phyloP scores from a whole-genome alignment of 2,888 invertebrate genomes.

The Agrochola lychnidis region DNA sequence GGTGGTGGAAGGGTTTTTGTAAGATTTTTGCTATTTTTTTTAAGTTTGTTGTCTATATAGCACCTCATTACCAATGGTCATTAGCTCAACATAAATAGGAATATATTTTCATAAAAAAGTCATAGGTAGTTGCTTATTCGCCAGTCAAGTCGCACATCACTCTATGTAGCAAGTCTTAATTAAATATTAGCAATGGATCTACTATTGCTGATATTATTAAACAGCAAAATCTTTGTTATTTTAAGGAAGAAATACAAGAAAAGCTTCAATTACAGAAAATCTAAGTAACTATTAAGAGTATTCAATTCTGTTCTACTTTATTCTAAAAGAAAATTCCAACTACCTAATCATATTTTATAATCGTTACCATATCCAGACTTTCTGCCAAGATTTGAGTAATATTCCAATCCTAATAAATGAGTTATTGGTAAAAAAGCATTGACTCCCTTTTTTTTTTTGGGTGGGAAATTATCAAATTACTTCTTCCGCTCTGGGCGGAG shows the following conservation, averaged over 20 bases:
- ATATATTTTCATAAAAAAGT: not conserved
- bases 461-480: no score
- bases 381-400: not conserved
- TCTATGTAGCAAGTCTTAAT: not conserved
- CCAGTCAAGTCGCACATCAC: not conserved
- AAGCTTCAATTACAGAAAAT: not conserved
- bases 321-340: no score
- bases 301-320: no score
- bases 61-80: not conserved
- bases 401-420: not conserved
- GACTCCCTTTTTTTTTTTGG: no score
- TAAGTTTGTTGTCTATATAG: not conserved
- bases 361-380: not conserved
- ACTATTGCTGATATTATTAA: no score
- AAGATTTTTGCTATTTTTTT: not conserved
- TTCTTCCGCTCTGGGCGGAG: no score
- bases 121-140: not conserved
- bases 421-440: no score
- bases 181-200: not conserved
- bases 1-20: slow-evolving; percentile 16
- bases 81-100: not conserved
- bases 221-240: not conserved
- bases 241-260: not conserved
- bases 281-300: no score
- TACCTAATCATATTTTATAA: not conserved